A percentile compares a stretch with the other conserved stretches of the same genome.
These are phyloP conservation scores for Talpa occidentalis DNA, from an alignment of 2,113 vertebrate genomes.

Conservation along the genomic window DNA sequence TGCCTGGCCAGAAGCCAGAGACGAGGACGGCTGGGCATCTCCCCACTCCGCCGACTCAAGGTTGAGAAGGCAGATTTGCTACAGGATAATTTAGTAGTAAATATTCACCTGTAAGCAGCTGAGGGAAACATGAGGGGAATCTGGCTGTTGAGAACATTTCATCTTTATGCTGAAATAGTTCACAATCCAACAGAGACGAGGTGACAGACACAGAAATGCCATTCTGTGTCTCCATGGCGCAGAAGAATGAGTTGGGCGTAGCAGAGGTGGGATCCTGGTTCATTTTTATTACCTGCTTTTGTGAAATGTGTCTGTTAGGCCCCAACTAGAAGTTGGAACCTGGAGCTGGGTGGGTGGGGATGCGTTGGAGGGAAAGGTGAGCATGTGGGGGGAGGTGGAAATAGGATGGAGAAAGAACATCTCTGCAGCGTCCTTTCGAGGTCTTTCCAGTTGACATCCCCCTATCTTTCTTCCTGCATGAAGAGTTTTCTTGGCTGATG, in stretches of 20 bases:
- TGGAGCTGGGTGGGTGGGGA: not conserved
- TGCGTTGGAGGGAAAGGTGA: not conserved
- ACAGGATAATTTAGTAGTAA: not conserved
- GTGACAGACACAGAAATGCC: rapidly evolving
- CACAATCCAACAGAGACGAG: not conserved
- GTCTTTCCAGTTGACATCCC: not conserved
- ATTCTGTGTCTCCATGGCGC: not conserved
- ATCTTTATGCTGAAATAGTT: not conserved
- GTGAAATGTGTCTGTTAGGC: not conserved
- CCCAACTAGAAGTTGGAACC: not conserved
- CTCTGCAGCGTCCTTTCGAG: not conserved
- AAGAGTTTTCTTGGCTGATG: not conserved
- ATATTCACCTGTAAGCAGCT: not conserved
- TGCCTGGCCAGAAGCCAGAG: not conserved
- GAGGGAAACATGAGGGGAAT: not conserved
- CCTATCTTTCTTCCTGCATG: not conserved
- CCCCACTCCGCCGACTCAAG: not conserved
- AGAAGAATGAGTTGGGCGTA: not conserved
- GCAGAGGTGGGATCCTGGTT: not conserved
- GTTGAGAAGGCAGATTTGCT: not conserved
- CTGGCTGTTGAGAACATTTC: not conserved
- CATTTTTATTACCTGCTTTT: not conserved
- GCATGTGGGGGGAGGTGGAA: not conserved
- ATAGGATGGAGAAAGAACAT: not conserved
- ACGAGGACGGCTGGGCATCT: rapidly evolving